Evolutionary conservation across 2,797 vertebrate species (phyloP).

Genomic region (Brotula barbata): DNA sequence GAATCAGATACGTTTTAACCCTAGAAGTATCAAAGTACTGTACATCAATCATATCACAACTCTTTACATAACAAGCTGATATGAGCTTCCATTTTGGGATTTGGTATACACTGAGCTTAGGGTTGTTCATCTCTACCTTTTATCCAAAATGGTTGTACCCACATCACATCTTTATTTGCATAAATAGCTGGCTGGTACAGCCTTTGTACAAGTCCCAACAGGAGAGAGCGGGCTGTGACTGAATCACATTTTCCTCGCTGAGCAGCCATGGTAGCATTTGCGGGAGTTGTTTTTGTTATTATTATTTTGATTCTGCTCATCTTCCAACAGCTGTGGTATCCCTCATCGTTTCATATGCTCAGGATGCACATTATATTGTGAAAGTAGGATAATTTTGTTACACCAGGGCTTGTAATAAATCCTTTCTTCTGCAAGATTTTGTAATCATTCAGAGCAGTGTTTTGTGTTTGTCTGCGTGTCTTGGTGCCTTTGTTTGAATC

Average conservation of each 20-base stretch:
- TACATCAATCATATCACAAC: slow-evolving; percentile 11
- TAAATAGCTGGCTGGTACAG: slow-evolving; percentile 57
- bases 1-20: too few species aligned
- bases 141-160: slow-evolving; percentile 54
- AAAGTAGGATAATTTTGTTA: slow-evolving; percentile 49
- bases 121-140: slow-evolving; percentile 51
- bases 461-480: slow-evolving; percentile 16
- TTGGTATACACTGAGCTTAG: slow-evolving; percentile 28
- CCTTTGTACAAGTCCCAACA: slow-evolving; percentile 55
- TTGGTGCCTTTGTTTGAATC: neutral
- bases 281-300: slow-evolving; percentile 45
- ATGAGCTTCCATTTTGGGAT: slow-evolving; percentile 31
- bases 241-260: slow-evolving; percentile 51
- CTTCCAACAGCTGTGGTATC: slow-evolving; percentile 42
- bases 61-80: slow-evolving; percentile 14
- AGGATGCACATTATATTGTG: slow-evolving; percentile 29
- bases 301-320: slow-evolving; percentile 54
- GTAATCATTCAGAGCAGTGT: slow-evolving; percentile 17
- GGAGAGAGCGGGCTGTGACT: slow-evolving; percentile 54
- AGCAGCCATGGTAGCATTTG: slow-evolving; percentile 40
- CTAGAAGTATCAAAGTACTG: slow-evolving; percentile 15
- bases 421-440: slow-evolving; percentile 28
- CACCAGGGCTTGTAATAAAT: slow-evolving; percentile 21
- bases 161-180: slow-evolving; percentile 59
- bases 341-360: slow-evolving; percentile 25